Evolutionary conservation across 2,888 invertebrate genomes (phyloP).

Genomic region (Drosophila seclusa): DNA sequence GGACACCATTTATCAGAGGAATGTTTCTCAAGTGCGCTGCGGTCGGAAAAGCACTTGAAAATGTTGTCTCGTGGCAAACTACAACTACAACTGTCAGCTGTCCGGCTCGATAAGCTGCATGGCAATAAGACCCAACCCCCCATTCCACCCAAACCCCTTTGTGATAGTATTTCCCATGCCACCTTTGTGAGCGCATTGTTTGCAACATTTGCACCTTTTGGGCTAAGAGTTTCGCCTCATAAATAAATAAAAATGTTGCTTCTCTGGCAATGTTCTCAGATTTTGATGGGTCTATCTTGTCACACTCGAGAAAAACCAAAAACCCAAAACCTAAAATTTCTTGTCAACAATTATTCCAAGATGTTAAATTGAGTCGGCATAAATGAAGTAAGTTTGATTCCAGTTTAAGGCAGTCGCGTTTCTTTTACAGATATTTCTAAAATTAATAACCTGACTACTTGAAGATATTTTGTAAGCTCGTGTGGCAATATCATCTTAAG

Average conservation of each 20-base stretch:
- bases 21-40: conserved; percentile 68
- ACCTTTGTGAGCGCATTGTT: conserved; percentile 12
- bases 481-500: not conserved
- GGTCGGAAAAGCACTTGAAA: conserved; percentile 61
- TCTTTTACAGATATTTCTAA: not conserved
- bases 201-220: conserved; percentile 51
- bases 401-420: not conserved
- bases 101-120: conserved; percentile 63
- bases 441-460: not conserved
- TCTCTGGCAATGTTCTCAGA: conserved; percentile 25
- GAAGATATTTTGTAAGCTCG: not conserved
- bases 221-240: conserved; percentile 31
- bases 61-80: conserved; percentile 34
- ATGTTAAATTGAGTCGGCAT: too few relatives aligned
- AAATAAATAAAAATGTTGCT: conserved; percentile 60
- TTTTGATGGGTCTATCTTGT: conserved; percentile 45
- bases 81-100: conserved; percentile 64
- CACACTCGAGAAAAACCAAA: conserved; percentile 1
- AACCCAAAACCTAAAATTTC: not conserved
- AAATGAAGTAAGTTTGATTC: too few relatives aligned
- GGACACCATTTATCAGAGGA: conserved; percentile 77
- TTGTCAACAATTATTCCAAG: too few relatives aligned
- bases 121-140: not conserved
- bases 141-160: not conserved
- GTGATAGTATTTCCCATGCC: not conserved